Conservation (phyloP, 2,888 invertebrate genomes). For the Dioctria rufipes region DNA sequence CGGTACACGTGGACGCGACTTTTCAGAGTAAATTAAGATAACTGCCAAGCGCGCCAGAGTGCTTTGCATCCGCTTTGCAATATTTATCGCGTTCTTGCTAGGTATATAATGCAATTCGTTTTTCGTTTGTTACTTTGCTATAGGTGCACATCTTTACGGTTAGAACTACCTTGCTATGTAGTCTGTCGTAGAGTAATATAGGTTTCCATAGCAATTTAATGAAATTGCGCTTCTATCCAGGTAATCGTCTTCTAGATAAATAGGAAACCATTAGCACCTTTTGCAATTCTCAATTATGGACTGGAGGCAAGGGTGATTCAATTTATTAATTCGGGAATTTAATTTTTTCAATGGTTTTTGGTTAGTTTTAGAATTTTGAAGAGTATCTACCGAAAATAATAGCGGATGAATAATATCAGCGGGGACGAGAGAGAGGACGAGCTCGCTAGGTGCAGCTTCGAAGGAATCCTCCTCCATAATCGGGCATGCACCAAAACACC, state of each 20-base stretch:
- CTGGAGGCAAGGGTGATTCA: no score
- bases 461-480: no score
- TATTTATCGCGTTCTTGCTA: not conserved
- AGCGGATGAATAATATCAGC: no score
- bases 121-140: not conserved
- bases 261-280: not conserved
- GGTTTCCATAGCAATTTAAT: not conserved
- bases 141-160: not conserved
- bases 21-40: conserved; percentile 2
- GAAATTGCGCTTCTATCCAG: not conserved
- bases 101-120: not conserved
- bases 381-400: no score
- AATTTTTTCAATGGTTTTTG: not conserved
- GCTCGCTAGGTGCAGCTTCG: no score
- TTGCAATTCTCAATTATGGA: not conserved
- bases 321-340: no score
- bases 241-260: not conserved
- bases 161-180: not conserved
- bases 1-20: not conserved
- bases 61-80: not conserved
- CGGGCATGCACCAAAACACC: no score
- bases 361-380: not conserved
- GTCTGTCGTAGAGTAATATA: not conserved
- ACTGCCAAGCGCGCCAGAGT: not conserved
- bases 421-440: no score